Conservation (phyloP, 2,797 vertebrate genomes). For the Amazonetta brasiliensis region DNA sequence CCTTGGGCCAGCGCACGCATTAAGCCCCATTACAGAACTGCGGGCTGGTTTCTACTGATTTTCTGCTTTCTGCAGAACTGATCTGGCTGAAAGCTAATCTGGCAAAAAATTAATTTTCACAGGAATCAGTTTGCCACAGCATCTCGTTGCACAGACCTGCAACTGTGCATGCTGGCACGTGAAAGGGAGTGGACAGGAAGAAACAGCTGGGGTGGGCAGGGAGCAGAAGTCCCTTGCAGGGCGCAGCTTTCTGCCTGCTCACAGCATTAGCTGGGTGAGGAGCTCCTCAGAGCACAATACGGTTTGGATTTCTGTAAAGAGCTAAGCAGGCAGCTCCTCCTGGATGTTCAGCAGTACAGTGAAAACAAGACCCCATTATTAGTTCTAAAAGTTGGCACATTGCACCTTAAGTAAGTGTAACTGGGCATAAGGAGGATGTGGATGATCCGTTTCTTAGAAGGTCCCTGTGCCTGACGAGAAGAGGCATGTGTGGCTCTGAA, state of each 20-base stretch:
- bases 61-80: conserved; percentile 51
- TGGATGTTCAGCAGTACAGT: not conserved
- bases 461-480: not conserved
- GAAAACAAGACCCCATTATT: not conserved
- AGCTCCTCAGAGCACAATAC: not conserved
- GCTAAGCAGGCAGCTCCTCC: not conserved
- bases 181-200: conserved; percentile 7
- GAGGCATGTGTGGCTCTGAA: not conserved
- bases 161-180: not conserved
- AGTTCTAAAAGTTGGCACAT: not conserved
- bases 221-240: conserved; percentile 28
- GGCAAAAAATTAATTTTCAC: conserved; percentile 41
- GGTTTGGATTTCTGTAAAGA: not conserved
- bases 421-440: not conserved
- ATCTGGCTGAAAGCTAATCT: conserved; percentile 56
- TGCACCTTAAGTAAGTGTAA: not conserved
- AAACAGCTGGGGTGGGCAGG: conserved; percentile 48
- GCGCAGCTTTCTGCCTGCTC: not conserved
- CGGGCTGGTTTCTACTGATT: conserved; percentile 32
- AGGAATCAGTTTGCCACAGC: not conserved
- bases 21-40: not conserved
- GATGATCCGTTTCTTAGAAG: not conserved
- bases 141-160: conserved; percentile 18
- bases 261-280: not conserved
- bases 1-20: not conserved